Conservation (phyloP, 2,888 invertebrate genomes). For the Masnerella sp. region DNA sequence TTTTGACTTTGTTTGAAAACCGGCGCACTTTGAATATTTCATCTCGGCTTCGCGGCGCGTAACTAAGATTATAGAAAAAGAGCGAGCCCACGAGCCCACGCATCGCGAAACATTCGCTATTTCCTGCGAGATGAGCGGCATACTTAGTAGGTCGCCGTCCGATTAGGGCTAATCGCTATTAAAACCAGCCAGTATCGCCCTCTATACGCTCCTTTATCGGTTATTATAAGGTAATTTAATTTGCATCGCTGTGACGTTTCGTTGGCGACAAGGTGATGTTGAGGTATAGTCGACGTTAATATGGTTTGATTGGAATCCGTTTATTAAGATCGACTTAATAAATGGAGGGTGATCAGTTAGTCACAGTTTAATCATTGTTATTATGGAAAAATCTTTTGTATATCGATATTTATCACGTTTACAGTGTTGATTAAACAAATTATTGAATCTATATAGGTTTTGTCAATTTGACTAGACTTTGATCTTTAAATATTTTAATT, state of each 20-base stretch:
- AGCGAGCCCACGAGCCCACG: constrained; percentile 30
- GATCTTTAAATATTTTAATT: too few relatives aligned
- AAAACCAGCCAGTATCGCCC: constrained; percentile 24
- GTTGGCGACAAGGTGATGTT: constrained; percentile 13
- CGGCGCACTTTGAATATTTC: constrained; percentile 15
- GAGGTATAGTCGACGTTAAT: too few relatives aligned
- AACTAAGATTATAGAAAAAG: constrained; percentile 31
- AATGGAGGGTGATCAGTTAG: too few relatives aligned
- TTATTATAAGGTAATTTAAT: constrained; percentile 36
- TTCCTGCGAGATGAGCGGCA: constrained; percentile 43
- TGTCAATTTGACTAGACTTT: too few relatives aligned
- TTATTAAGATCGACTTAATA: constrained; percentile 4
- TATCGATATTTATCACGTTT: too few relatives aligned
- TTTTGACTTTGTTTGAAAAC: too few relatives aligned
- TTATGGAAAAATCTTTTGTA: too few relatives aligned
- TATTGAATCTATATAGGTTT: too few relatives aligned
- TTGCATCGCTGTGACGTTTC: constrained; percentile 8
- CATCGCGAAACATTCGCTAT: constrained; percentile 33
- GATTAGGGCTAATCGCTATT: constrained; percentile 55
- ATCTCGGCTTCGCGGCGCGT: constrained; percentile 12
- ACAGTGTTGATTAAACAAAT: too few relatives aligned
- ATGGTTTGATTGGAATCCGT: constrained; percentile 1
- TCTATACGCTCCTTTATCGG: constrained; percentile 13
- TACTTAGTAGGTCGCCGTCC: constrained; percentile 55
- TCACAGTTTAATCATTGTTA: too few relatives aligned